Percentiles rank a stretch among this genome's conserved stretches.
These are phyloP conservation scores for Whitmania pigra DNA, from an alignment of 1,140 invertebrate genomes.

Conservation along the genomic window DNA sequence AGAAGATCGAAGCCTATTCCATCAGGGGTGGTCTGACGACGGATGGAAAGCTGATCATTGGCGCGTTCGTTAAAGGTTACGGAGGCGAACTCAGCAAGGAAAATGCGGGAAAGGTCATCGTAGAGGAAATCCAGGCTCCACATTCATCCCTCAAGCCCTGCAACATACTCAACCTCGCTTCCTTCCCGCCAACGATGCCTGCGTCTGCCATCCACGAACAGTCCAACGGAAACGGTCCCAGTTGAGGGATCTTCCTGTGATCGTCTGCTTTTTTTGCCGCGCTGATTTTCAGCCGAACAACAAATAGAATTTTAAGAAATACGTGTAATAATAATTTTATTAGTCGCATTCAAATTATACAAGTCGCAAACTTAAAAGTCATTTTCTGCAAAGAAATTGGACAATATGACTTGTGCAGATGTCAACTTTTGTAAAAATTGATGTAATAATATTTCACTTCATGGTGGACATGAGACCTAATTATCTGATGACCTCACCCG, in stretches of 20 bases:
- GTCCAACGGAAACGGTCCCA: not conserved
- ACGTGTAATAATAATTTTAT: not conserved
- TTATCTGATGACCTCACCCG: too few species aligned
- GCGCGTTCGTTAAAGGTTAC: slow-evolving; percentile 22
- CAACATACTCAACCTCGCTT: slow-evolving; percentile 24
- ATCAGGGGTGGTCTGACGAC: slow-evolving; percentile 21
- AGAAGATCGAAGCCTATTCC: slow-evolving; percentile 24
- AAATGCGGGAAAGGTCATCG: slow-evolving; percentile 14
- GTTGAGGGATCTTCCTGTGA: not conserved
- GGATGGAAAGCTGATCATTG: slow-evolving; percentile 22
- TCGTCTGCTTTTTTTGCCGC: not conserved
- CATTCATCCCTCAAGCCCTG: slow-evolving; percentile 18
- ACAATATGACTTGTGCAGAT: not conserved
- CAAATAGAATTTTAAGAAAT: not conserved
- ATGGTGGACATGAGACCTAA: too few species aligned
- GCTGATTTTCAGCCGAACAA: not conserved
- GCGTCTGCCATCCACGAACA: slow-evolving; percentile 8
- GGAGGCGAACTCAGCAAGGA: slow-evolving; percentile 13
- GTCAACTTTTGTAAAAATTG: too few species aligned
- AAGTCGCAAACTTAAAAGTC: not conserved
- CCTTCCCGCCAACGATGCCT: slow-evolving; percentile 23
- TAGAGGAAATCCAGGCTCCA: slow-evolving; percentile 10
- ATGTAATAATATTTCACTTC: too few species aligned
- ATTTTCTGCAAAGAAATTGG: not conserved
- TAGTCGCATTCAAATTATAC: not conserved